Base-by-base conservation (phyloP, 2,888 invertebrate species). In the Neelides folsomi region DNA sequence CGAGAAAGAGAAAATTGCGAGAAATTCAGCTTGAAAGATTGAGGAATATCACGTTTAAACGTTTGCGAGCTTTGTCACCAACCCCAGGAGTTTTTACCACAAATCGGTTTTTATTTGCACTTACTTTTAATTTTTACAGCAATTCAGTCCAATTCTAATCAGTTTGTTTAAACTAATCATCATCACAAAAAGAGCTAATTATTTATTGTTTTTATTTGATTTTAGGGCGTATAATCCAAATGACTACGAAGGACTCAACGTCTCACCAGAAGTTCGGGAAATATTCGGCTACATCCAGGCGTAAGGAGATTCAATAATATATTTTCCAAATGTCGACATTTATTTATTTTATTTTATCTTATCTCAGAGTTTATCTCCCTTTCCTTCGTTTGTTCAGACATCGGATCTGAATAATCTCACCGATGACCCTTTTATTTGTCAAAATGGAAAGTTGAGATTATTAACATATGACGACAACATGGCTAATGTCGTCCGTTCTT, bases 211-310 rank as follows among this genome's bases (percentile, higher is more conserved):
- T 27, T 51, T 53, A 53, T 55, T 65, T 42, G 51, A 47, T 63
- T 66, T 34, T 62, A 71, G 76, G 47, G 72, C 73, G 1, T 90
- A 90, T 70, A 84, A 90, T 71, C 84, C 89, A 1, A 80, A 81
- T 60, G 79, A 84, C 63, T 95, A 82, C 73, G 84, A 86, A 58
- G 79, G 85, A 67, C 72, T 95, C 54, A 78, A 83, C 53, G 83
- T 88, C 46, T 79, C 83, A 1, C 74, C 81, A 0, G 94, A 95
- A 59, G 79, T 93, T 60, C 88, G 87, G 68, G 92, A 94, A 66
- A 73, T 95, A 6, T 94, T 97, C 71, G 86, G 88, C 66, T 90
- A 87, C 66, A 94, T 97, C 56, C 81, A 83, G 66, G 83, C 84
- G 87, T 86, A 70, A 72, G 67, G 13, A 40, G 8, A 20, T 46